Percentiles rank a stretch among this genome's conserved stretches.
Conservation (phyloP, 64 coral and sea anemone genomes). For the Catalaphyllia jardinei region DNA sequence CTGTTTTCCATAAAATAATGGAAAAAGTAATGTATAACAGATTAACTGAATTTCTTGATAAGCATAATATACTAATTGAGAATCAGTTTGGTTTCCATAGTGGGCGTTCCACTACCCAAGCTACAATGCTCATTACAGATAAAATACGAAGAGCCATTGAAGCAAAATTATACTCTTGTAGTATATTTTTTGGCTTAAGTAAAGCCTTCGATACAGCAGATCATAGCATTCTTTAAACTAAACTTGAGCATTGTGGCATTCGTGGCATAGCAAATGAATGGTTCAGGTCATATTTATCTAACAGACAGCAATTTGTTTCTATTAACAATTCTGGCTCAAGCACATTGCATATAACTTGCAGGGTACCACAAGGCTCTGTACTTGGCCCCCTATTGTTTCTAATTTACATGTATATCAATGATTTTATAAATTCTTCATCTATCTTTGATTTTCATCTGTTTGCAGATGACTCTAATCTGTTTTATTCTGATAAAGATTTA, state of each 20-base stretch:
- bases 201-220: neutral
- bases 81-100: constrained; percentile 31
- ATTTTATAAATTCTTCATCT: too few species aligned
- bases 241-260: neutral
- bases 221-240: neutral
- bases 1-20: constrained; percentile 34
- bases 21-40: constrained; percentile 27
- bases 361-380: too few species aligned
- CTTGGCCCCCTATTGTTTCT: too few species aligned
- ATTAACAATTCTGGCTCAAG: neutral
- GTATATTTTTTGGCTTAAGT: constrained; percentile 5
- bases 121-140: neutral
- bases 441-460: too few species aligned
- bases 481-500: too few species aligned
- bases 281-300: too few species aligned
- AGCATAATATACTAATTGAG: neutral
- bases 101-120: neutral
- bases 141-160: neutral
- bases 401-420: too few species aligned
- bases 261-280: too few species aligned
- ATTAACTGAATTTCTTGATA: constrained; percentile 23
- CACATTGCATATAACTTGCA: neutral
- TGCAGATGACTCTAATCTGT: too few species aligned
- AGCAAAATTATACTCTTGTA: neutral
- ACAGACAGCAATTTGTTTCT: neutral